Evolutionary conservation across 1,140 invertebrate genomes (phyloP).

Genomic region (Pteromalus puparum): DNA sequence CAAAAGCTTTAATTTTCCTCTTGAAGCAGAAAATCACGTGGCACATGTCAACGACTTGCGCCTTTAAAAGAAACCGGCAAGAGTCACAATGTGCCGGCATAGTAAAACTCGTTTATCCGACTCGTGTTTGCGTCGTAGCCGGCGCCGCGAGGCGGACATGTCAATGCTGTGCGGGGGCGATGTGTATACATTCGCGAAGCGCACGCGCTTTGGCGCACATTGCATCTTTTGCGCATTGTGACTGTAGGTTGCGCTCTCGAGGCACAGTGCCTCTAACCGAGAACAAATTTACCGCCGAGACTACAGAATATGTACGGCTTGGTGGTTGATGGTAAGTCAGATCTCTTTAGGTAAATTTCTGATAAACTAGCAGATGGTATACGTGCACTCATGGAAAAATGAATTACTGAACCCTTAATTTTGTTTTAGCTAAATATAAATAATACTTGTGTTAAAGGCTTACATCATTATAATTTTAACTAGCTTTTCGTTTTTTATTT

Average conservation of each 20-base stretch:
- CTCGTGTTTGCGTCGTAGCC: conserved; percentile 21
- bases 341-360: background rate
- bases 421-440: too few species aligned
- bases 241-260: background rate
- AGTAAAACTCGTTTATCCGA: background rate
- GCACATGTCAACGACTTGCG: background rate
- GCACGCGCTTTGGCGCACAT: conserved; percentile 24
- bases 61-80: background rate
- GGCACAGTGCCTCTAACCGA: background rate
- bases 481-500: too few species aligned
- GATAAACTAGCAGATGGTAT: background rate
- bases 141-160: conserved; percentile 30
- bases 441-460: too few species aligned
- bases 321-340: background rate
- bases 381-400: background rate
- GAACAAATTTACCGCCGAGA: background rate
- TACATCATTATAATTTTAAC: too few species aligned
- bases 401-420: background rate
- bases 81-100: background rate
- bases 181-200: conserved; percentile 3
- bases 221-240: conserved; percentile 54
- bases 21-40: background rate
- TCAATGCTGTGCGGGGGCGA: background rate
- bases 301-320: background rate
- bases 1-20: background rate